Evolutionary conservation across 2,888 invertebrate species (phyloP), one percentile per base, ranked within the genome.

Genomic region (Ochropleura plecta): DNA sequence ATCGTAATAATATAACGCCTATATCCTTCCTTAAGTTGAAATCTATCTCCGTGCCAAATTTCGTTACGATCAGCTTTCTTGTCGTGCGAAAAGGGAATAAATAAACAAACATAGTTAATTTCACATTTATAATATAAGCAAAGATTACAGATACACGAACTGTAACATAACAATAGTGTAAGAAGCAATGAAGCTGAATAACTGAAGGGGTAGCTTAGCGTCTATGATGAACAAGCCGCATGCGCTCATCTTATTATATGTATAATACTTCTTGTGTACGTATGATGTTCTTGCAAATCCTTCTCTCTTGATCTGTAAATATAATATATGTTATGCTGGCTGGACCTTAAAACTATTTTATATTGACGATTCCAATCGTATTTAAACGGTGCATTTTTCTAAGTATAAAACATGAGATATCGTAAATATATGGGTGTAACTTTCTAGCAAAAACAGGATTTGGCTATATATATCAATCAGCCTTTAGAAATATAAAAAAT

Each of bases 131-230:
- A 30, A 30, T 30, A 30, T 30, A 30, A 3, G 30, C 30, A 30
- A 2, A 30, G 30, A 30, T 53, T 55, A 69, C 3, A 46, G 16
- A 57, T 40, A 71, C 4, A 40, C 20, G 20, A 79, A 79, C 49
- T 79, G 79, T 46, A 79, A 20, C 5, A 79, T 12, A 2, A 79
- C 69, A 57, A 79, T 66, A 60, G 48, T 70, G 7, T 79, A 73
- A 8, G 16, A 20, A 18, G 62, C 42, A 8, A 79, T 57, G 5
- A 73, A 46, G 20, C 20, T 53, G 0, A 42, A n/a, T 16, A 79
- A 12, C 1, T 51, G 49, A 16, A 79, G 5, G 1, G 66, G 51
- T 46, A 79, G 60, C 12, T 20, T 4, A 0, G 69, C 79, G n/a
- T 73, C 79, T 20, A 79, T 30, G 20, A 16, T 6, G n/a, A 79